Evolutionary conservation across 2,797 vertebrate genomes (phyloP).

Genomic region (Dendrocincla tyrannina): DNA sequence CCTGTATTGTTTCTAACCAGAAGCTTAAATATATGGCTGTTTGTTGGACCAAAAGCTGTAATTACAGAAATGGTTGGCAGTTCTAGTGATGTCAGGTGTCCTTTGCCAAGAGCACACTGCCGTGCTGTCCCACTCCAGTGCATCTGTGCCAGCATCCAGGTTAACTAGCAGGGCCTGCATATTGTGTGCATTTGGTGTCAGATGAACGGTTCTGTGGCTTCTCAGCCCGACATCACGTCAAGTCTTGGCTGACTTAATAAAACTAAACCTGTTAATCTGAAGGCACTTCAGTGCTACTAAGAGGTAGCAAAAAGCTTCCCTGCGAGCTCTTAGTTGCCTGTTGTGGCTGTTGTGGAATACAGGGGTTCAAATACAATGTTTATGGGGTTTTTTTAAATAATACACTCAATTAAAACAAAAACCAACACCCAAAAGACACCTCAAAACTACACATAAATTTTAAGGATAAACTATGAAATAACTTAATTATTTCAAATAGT

Average conservation of each 20-base stretch:
- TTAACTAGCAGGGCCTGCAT: fast-evolving
- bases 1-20: neutral
- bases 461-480: neutral
- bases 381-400: neutral
- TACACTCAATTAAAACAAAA: neutral
- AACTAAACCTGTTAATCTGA: neutral
- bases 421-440: fast-evolving
- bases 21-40: neutral
- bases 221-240: neutral
- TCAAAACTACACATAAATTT: neutral
- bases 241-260: neutral
- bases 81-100: neutral
- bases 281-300: neutral
- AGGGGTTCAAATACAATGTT: neutral
- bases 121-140: fast-evolving
- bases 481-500: neutral
- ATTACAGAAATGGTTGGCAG: neutral
- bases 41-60: neutral
- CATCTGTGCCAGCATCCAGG: neutral
- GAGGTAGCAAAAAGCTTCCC: neutral
- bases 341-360: neutral
- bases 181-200: neutral
- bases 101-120: neutral
- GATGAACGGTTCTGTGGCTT: neutral
- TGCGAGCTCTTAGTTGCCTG: neutral